A percentile compares a stretch with the other conserved stretches of the same genome.
phyloP scores from a whole-genome alignment of 2,113 vertebrate genomes.

The Pachypanchax playfairii region DNA sequence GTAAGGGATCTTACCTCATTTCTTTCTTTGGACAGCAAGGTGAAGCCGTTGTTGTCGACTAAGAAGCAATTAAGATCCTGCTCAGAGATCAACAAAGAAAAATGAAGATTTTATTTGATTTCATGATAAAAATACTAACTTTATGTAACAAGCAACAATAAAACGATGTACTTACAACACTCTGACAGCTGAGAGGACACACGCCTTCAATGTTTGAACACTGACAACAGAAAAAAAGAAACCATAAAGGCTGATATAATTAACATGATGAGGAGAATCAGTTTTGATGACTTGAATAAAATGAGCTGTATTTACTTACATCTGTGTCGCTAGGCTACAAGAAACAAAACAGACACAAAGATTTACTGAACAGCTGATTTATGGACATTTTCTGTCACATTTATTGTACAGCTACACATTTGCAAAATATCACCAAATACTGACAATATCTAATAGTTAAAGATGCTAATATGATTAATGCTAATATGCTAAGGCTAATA shows the following conservation, averaged over 20 bases:
- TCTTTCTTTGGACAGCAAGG: conserved; percentile 85
- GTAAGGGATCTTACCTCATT: conserved; percentile 81
- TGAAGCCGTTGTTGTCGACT: conserved; percentile 92
- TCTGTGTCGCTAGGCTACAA: conserved; percentile 66
- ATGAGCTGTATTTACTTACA: conserved; percentile 51
- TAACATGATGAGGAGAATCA: not conserved
- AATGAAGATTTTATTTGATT: not conserved
- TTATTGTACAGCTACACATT: no score
- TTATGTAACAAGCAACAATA: not conserved
- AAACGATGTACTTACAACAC: conserved; percentile 63
- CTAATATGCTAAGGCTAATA: no score
- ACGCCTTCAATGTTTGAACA: conserved; percentile 76
- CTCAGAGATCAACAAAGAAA: not conserved
- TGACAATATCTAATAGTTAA: no score
- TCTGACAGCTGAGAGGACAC: conserved; percentile 82
- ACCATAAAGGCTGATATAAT: not conserved
- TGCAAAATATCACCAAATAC: no score
- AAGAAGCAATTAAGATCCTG: conserved; percentile 92
- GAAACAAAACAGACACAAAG: not conserved
- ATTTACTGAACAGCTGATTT: not conserved
- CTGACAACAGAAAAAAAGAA: conserved; percentile 57
- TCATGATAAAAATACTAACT: not conserved
- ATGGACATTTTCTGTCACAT: no score
- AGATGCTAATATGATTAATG: no score
- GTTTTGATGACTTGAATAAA: not conserved